These are phyloP conservation scores for Nebria salina DNA, from an alignment of 2,888 invertebrate genomes.

Conservation along the genomic window DNA sequence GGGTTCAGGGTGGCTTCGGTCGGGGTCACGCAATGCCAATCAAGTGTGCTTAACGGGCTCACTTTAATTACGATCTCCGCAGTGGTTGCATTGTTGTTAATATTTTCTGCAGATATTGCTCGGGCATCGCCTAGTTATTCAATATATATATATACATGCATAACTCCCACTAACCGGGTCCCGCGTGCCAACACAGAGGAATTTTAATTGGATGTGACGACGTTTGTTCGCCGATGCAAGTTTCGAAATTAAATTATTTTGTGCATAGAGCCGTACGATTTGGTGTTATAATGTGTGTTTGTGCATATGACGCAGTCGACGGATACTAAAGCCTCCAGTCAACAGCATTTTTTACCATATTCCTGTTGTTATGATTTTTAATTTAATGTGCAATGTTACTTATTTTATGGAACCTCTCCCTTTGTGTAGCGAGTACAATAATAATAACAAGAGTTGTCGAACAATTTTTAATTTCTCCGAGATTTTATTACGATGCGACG, in stretches of 20 bases:
- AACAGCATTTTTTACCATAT: background rate
- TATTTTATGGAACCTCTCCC: conserved; percentile 1
- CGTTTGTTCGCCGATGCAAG: conserved; percentile 26
- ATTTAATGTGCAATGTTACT: conserved; percentile 33
- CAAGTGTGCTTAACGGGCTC: conserved; percentile 33
- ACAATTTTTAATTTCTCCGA: background rate
- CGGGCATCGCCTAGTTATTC: background rate
- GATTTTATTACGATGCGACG: background rate
- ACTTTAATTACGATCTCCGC: conserved; percentile 32
- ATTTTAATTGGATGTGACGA: conserved; percentile 45
- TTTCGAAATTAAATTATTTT: conserved; percentile 43
- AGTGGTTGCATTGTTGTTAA: conserved; percentile 36
- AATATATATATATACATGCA: conserved; percentile 48
- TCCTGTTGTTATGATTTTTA: conserved; percentile 6
- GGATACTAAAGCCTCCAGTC: background rate
- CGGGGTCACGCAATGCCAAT: conserved; percentile 24
- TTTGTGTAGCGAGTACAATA: too few relatives aligned
- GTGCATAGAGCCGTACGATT: conserved; percentile 37
- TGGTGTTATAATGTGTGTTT: conserved; percentile 11
- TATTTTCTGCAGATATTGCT: conserved; percentile 32
- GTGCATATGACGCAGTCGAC: conserved; percentile 33
- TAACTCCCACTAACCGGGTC: conserved; percentile 49
- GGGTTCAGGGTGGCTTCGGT: background rate
- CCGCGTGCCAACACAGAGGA: conserved; percentile 30
- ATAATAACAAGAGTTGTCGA: background rate